Conservation (phyloP, 2,113 vertebrate genomes). For the Sitta europaea region DNA sequence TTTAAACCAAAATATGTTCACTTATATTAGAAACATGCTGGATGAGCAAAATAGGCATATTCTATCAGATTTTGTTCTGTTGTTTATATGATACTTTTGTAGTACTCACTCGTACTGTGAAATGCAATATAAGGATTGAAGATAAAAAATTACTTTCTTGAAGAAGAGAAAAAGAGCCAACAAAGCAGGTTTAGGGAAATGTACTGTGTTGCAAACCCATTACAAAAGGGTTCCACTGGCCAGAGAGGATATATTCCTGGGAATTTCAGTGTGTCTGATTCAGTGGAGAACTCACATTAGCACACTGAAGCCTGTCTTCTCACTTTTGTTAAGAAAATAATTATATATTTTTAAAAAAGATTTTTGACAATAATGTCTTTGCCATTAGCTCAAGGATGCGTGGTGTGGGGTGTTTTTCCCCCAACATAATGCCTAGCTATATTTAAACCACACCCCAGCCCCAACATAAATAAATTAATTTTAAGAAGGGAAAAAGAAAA, state of each 20-base stretch:
- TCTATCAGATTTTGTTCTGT: background rate
- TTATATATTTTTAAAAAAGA: background rate
- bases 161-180: background rate
- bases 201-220: background rate
- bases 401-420: accelerated
- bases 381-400: background rate
- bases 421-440: background rate
- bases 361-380: background rate
- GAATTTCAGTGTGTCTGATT: background rate
- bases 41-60: background rate
- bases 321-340: background rate
- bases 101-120: background rate
- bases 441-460: background rate
- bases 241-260: background rate
- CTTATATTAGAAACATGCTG: slow-evolving; percentile 19
- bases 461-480: background rate
- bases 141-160: background rate
- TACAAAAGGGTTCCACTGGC: background rate
- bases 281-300: background rate
- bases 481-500: background rate
- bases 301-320: background rate
- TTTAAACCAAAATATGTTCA: slow-evolving; percentile 33
- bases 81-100: background rate
- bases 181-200: background rate
- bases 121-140: background rate